Percentiles rank a stretch among this genome's conserved stretches.
Evolutionary conservation across 1,140 invertebrate species (phyloP).

Genomic region (Pemphigus obesinymphae): DNA sequence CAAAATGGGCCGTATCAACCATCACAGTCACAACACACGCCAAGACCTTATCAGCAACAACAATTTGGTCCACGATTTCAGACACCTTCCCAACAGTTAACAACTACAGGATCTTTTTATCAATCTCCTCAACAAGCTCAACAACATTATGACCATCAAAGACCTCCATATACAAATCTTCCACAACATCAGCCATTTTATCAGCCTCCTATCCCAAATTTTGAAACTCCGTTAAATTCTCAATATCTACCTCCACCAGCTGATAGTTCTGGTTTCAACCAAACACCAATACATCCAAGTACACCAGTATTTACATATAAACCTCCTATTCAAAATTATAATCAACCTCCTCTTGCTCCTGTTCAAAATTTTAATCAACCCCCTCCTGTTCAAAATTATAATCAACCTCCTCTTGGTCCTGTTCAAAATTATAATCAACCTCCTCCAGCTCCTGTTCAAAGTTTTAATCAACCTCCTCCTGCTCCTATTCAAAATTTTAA

Average conservation of each 20-base stretch:
- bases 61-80: slow-evolving; percentile 35
- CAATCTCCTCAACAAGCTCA: neutral
- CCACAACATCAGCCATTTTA: neutral
- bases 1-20: neutral
- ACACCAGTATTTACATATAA: neutral
- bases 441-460: neutral
- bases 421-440: neutral
- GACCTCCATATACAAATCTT: neutral
- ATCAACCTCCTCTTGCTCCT: neutral
- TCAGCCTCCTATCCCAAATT: neutral
- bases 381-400: neutral
- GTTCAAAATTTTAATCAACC: neutral
- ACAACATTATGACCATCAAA: neutral
- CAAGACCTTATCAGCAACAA: slow-evolving; percentile 15
- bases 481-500: neutral
- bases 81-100: neutral
- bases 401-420: neutral
- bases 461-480: neutral
- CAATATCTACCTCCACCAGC: neutral
- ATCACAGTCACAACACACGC: neutral
- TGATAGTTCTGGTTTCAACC: neutral
- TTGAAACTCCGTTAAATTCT: neutral
- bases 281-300: neutral
- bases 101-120: neutral
- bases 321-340: neutral